Evolutionary conservation across 1,140 invertebrate genomes (phyloP), one percentile per base, ranked within the genome.

Genomic region (Caenorhabditis tropicalis): DNA sequence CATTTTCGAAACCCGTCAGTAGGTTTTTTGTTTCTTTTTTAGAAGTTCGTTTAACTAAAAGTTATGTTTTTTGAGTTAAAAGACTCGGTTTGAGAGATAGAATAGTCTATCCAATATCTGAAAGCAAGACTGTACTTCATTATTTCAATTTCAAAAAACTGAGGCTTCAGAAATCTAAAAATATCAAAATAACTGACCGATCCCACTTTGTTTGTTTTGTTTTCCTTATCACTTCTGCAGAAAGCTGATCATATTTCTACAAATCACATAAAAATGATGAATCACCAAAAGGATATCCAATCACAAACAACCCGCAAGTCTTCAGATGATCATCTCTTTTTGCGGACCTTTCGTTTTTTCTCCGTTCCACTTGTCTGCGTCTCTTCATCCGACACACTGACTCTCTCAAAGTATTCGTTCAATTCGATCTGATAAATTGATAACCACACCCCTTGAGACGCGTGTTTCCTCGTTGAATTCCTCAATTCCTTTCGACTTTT

Each of bases 361-460:
- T 21, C 58, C 58, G 58, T 65, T 65, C 58, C 58, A 65, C 15
- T 65, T 65, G 21, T 65, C 58, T 65, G 31, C 15, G 1, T 10
- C 58, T 65, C 58, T 65, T 65, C 31, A 65, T 65, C 58, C 36
- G 9, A 15, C 58, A 65, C 29, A 65, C 58, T 33, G n/a, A 65
- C 36, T 65, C 24, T n/a, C 15, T 33, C 21, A 21, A 33, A 1
- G 33, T 65, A 36, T 65, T 65, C 58, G 58, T 65, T 65, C 58
- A 65, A 65, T 65, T 65, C 24, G 58, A 65, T 65, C 29, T 65
- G 29, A 65, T 65, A 65, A 65, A 65, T 65, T 65, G 58, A 65
- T 65, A 65, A 65, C 58, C 58, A 65, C 58, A 65, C 58, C 58
- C 58, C 24, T 16, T 21, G 21, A 24, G 29, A 65, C 29, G 36